Percentiles rank a stretch among this genome's conserved stretches.
These are phyloP conservation scores for Diarsia brunnea DNA, from an alignment of 2,888 invertebrate genomes.

Conservation along the genomic window DNA sequence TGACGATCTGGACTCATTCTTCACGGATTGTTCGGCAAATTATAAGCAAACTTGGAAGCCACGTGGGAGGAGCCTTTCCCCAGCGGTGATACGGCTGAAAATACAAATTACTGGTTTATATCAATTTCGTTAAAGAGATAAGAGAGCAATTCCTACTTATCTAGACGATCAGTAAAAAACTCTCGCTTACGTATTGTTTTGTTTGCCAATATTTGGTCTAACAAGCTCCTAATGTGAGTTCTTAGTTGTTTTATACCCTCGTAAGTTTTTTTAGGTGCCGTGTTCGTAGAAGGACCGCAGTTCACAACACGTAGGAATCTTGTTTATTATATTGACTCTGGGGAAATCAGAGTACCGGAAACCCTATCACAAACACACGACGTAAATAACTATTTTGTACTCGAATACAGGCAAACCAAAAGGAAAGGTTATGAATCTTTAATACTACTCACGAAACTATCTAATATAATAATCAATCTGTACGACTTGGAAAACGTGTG, in stretches of 20 bases:
- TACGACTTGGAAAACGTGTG: not conserved
- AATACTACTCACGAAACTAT: not conserved
- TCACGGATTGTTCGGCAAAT: too few species aligned
- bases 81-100: too few species aligned
- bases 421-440: not conserved
- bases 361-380: not conserved
- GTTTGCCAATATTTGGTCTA: not conserved
- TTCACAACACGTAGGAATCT: conserved; percentile 13
- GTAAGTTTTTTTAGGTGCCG: conserved; percentile 3
- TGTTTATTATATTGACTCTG: conserved; percentile 25
- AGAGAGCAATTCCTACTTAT: too few species aligned
- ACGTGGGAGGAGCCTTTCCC: too few species aligned
- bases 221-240: conserved; percentile 18
- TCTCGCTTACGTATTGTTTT: not conserved
- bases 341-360: conserved; percentile 6
- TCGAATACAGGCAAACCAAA: not conserved
- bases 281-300: conserved; percentile 5
- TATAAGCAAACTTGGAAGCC: too few species aligned
- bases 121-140: not conserved
- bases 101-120: too few species aligned
- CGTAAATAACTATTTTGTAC: not conserved
- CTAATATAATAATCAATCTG: too few species aligned
- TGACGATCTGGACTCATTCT: too few species aligned
- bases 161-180: not conserved
- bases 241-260: conserved; percentile 11